These are phyloP conservation scores for Bedellia somnulentella DNA, from an alignment of 2,888 invertebrate species.

Conservation along the genomic window DNA sequence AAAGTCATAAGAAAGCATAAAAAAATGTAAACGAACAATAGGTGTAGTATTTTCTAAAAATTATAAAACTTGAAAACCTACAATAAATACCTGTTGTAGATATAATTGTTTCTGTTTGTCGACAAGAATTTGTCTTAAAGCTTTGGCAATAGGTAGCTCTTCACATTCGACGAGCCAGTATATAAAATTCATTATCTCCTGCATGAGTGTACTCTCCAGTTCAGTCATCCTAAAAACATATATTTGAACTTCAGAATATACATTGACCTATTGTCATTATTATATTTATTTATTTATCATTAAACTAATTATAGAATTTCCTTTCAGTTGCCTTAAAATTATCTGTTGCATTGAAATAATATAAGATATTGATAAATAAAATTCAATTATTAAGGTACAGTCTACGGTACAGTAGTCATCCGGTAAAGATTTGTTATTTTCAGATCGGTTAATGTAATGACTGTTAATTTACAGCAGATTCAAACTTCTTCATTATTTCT, in stretches of 20 bases:
- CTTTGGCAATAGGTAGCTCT: slow-evolving; percentile 88
- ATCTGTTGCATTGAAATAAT: too few relatives aligned
- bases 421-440: too few relatives aligned
- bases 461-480: too few relatives aligned
- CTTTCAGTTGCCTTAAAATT: too few relatives aligned
- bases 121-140: slow-evolving; percentile 84
- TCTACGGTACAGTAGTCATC: too few relatives aligned
- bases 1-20: neutral
- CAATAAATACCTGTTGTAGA: slow-evolving; percentile 53
- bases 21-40: neutral
- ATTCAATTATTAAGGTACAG: too few relatives aligned
- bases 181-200: slow-evolving; percentile 88
- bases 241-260: slow-evolving; percentile 1
- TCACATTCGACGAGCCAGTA: slow-evolving; percentile 91
- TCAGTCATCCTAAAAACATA: slow-evolving; percentile 70
- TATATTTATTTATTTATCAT: too few relatives aligned
- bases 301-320: too few relatives aligned
- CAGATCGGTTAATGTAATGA: too few relatives aligned
- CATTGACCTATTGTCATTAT: neutral
- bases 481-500: too few relatives aligned
- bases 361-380: too few relatives aligned
- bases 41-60: neutral
- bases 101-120: slow-evolving; percentile 75
- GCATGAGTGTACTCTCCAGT: slow-evolving; percentile 76
- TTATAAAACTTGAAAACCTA: slow-evolving; percentile 14